Evolutionary conservation across 2,888 invertebrate genomes (phyloP), one percentile per base, ranked within the genome.

Genomic region (Hypena proboscidalis): DNA sequence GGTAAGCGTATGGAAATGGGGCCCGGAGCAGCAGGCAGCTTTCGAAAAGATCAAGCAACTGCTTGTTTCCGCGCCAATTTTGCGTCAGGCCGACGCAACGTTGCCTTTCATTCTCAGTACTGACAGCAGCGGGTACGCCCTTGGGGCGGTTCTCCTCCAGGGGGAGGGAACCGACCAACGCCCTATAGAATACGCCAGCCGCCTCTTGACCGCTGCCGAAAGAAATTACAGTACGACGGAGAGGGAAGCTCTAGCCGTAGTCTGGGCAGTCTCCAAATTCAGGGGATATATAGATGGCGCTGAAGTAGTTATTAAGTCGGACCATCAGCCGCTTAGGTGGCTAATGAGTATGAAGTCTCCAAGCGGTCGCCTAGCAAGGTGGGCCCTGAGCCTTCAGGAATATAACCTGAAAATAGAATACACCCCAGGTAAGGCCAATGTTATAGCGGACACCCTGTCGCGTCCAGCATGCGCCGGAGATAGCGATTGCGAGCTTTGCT

Each of bases 281-380:
- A 30, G 43, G 3, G 36, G 32, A 0, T 43, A 43, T 8, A 15
- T 40, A 1, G 42, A 43, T n/a, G 25, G 26, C 1, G 3, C 43
- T 1, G 10, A 37, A 8, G 21, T 36, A 0, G 8, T 31, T 0
- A 20, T 38, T 0, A 38, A 20, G 11, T 10, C 9, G 0, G 33
- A 44, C 6, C 44, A 44, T n/a, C 44, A 37, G 6, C 44, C 38
- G 1, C n/a, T 44, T n/a, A n/a, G n/a, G n/a, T n/a, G n/a, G n/a
- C n/a, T n/a, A n/a, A n/a, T n/a, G n/a, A n/a, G n/a, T n/a, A n/a
- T n/a, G n/a, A n/a, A n/a, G n/a, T n/a, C n/a, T n/a, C n/a, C n/a
- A n/a, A n/a, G 36, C 6, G 36, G 42, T 1, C 25, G 36, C 0
- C 8, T 43, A 10, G 26, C 36, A 0, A 36, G 32, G 14, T 42